A percentile compares a stretch with the other conserved stretches of the same genome.
Evolutionary conservation across 2,797 vertebrate genomes (phyloP).

Genomic region (Enteromius fasciolatus): DNA sequence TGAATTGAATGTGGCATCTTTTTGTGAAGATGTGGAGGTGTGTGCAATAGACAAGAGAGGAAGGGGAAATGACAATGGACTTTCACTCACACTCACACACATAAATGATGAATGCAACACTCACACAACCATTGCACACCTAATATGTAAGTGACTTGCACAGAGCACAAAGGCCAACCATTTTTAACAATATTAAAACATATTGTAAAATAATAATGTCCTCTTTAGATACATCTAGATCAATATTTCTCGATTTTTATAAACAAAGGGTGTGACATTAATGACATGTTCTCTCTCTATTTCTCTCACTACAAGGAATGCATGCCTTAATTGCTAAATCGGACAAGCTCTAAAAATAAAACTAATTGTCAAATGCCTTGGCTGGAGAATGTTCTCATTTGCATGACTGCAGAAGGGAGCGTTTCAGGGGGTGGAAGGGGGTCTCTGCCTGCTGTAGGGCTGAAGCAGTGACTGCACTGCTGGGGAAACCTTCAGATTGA

Average conservation of each 20-base stretch:
- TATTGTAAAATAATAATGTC: constrained; percentile 26
- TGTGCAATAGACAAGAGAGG: not conserved
- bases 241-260: constrained; percentile 21
- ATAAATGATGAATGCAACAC: not conserved
- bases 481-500: constrained; percentile 56
- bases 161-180: not conserved
- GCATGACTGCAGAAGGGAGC: constrained; percentile 52
- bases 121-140: not conserved
- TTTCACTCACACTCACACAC: constrained; percentile 6
- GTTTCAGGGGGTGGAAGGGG: constrained; percentile 36
- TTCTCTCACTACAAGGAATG: constrained; percentile 31
- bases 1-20: not conserved
- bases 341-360: constrained; percentile 39
- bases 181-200: constrained; percentile 32
- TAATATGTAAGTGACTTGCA: not conserved
- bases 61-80: constrained; percentile 6
- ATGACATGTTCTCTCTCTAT: not conserved
- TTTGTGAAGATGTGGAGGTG: constrained; percentile 4
- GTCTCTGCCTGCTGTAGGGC: constrained; percentile 41
- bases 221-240: constrained; percentile 31
- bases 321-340: constrained; percentile 52
- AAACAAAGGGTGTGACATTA: not conserved
- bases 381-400: constrained; percentile 50
- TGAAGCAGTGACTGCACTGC: constrained; percentile 39
- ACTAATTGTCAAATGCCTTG: constrained; percentile 45